Conservation (phyloP, 1,140 invertebrate genomes). For the Oreohelix idahoensis region DNA sequence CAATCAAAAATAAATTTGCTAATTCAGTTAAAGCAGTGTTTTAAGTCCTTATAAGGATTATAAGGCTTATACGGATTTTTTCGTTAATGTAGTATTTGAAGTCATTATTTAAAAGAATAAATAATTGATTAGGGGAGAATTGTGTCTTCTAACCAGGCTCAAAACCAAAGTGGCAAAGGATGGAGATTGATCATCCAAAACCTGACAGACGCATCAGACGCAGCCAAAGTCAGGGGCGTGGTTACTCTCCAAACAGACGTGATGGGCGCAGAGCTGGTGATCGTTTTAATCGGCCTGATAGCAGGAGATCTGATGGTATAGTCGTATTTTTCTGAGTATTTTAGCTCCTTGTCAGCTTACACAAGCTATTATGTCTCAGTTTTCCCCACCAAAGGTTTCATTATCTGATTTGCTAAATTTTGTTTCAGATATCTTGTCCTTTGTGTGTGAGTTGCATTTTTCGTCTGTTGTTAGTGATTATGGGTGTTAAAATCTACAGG, state of each 20-base stretch:
- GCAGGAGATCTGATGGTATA: conserved; percentile 41
- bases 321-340: background rate
- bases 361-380: background rate
- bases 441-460: no score
- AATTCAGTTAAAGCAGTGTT: no score
- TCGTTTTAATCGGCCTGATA: conserved; percentile 45
- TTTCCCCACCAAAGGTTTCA: no score
- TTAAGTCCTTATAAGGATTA: no score
- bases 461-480: no score
- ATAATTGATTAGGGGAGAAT: no score
- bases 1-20: no score
- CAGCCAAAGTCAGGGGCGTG: conserved; percentile 60
- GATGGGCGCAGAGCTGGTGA: conserved; percentile 46
- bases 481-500: no score
- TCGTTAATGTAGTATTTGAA: no score
- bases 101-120: no score
- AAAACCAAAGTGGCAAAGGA: conserved; percentile 68
- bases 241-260: conserved; percentile 45
- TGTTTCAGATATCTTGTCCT: no score
- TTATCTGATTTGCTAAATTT: background rate
- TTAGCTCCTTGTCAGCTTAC: background rate
- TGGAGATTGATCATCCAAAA: conserved; percentile 68
- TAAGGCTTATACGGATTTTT: no score
- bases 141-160: conserved; percentile 51
- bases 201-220: conserved; percentile 51